These are phyloP conservation scores for Perca schrenkii DNA, from an alignment of 2,113 vertebrate genomes.

Conservation along the genomic window DNA sequence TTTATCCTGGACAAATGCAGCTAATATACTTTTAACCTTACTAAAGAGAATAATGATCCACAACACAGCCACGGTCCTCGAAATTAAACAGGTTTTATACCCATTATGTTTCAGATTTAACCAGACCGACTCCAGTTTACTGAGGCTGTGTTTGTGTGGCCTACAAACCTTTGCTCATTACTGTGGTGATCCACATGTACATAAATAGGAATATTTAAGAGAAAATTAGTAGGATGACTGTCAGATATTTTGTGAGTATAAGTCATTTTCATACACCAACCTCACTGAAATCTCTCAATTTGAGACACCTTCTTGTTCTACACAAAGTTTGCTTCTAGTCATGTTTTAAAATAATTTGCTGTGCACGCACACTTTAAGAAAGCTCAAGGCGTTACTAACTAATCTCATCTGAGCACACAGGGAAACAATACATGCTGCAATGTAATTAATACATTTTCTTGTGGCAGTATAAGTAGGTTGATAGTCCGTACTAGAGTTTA, in stretches of 20 bases:
- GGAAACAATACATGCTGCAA: not conserved
- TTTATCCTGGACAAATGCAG: not conserved
- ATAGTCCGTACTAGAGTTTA: not conserved
- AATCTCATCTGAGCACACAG: constrained; percentile 11
- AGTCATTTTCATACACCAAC: not conserved
- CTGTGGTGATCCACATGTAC: not conserved
- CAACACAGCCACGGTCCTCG: no score
- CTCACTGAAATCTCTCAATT: not conserved
- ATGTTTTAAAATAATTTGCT: constrained; percentile 2
- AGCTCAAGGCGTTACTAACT: constrained; percentile 3
- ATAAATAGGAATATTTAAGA: not conserved
- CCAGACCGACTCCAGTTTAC: not conserved
- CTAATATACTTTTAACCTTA: not conserved
- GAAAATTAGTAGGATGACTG: not conserved
- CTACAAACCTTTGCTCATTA: not conserved
- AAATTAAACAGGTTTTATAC: not conserved
- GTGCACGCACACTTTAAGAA: not conserved
- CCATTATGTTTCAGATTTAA: constrained; percentile 3
- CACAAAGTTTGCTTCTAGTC: constrained; percentile 15
- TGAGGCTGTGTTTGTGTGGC: not conserved
- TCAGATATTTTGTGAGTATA: not conserved
- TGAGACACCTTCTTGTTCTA: not conserved
- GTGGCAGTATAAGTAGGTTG: not conserved
- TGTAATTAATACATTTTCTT: not conserved
- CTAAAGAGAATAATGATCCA: no score